A percentile compares a stretch with the other conserved stretches of the same genome.
These are phyloP conservation scores for Dasysyrphus tricinctus DNA, from an alignment of 2,888 invertebrate genomes.

Conservation along the genomic window DNA sequence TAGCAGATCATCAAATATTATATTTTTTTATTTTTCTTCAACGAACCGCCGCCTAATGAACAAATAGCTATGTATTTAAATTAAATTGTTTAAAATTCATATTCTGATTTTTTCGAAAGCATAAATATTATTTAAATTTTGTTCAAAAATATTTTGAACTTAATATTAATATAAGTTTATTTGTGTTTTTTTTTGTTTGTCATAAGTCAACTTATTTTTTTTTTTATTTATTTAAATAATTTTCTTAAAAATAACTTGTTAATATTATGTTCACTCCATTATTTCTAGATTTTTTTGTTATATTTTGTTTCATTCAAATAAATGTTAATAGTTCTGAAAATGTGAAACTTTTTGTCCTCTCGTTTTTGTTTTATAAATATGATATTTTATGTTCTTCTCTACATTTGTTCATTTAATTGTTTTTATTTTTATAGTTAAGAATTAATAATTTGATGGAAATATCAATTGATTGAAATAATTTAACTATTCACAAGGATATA, in stretches of 20 bases:
- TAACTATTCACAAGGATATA: conserved; percentile 75
- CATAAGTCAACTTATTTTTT: conserved; percentile 58
- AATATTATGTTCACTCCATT: conserved; percentile 55
- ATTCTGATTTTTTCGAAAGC: conserved; percentile 41
- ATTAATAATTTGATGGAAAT: conserved; percentile 69
- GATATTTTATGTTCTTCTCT: conserved; percentile 68
- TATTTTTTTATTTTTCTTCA: conserved; percentile 4
- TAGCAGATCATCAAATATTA: conserved; percentile 53
- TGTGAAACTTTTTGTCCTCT: conserved; percentile 47
- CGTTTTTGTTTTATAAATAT: conserved; percentile 62
- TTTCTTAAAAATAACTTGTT: conserved; percentile 67
- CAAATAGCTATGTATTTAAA: conserved; percentile 19
- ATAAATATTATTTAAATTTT: conserved; percentile 48
- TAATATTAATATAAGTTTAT: conserved; percentile 30
- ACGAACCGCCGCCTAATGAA: conserved; percentile 34
- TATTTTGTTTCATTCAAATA: conserved; percentile 40
- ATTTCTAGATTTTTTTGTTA: conserved; percentile 45
- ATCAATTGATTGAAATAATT: conserved; percentile 74
- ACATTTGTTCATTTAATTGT: conserved; percentile 59
- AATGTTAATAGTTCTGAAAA: conserved; percentile 61
- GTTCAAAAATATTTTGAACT: conserved; percentile 63
- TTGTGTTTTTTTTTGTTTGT: conserved; percentile 34
- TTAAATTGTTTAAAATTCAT: neutral
- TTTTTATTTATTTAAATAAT: conserved; percentile 53
- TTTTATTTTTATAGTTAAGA: conserved; percentile 56